These are phyloP conservation scores for Heptranchias perlo DNA, from an alignment of 2,113 vertebrate species.

Conservation along the genomic window DNA sequence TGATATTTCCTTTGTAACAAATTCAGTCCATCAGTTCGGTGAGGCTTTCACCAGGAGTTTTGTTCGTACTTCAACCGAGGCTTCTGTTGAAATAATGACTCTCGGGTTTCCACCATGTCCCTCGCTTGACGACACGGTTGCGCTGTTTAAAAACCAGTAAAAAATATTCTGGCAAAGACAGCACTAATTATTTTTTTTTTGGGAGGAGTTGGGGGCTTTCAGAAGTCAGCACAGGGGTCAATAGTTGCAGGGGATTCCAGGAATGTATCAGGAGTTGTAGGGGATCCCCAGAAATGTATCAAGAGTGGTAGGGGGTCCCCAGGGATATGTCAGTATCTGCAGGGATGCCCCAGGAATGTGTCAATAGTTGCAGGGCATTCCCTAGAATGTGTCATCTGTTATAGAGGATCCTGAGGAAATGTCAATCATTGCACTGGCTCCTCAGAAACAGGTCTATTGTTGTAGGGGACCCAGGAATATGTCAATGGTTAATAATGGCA, in stretches of 20 bases:
- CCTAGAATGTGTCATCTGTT: background rate
- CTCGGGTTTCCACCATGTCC: background rate
- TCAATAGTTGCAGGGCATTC: background rate
- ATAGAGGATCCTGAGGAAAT: background rate
- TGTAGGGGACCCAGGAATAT: too few species aligned
- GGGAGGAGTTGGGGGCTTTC: too few species aligned
- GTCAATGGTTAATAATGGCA: background rate
- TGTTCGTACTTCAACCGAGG: background rate
- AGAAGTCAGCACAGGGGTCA: too few species aligned
- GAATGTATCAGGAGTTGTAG: background rate
- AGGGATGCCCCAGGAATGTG: background rate
- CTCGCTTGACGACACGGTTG: background rate
- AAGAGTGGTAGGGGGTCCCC: background rate
- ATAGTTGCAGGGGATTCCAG: background rate
- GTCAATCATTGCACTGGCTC: background rate
- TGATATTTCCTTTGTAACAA: background rate
- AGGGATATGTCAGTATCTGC: background rate
- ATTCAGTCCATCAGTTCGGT: background rate
- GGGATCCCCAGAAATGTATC: background rate
- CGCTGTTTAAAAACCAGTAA: background rate
- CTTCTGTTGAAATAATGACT: background rate
- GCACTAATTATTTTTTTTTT: background rate
- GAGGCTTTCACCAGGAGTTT: background rate
- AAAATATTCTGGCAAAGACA: background rate
- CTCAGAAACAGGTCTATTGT: too few species aligned